These are phyloP conservation scores for Bombus superbus DNA, from an alignment of 1,140 invertebrate genomes.

Conservation along the genomic window DNA sequence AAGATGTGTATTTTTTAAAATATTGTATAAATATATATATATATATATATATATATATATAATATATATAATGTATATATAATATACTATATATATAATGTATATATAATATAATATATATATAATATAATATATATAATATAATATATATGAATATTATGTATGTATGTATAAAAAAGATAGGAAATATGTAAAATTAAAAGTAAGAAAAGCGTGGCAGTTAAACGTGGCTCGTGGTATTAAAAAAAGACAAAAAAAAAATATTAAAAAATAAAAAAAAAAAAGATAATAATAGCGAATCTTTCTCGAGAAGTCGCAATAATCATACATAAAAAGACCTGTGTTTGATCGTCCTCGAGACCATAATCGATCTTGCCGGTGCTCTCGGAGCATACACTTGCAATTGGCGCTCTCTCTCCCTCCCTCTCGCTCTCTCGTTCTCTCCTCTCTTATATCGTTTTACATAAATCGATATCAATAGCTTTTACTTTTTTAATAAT, in stretches of 20 bases:
- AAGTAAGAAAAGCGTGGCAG: slow-evolving; percentile 9
- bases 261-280: background rate
- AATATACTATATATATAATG: slow-evolving; percentile 6
- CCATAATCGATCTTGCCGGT: slow-evolving; percentile 57
- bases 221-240: background rate
- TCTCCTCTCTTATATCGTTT: slow-evolving; percentile 53
- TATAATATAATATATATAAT: background rate
- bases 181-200: slow-evolving; percentile 40
- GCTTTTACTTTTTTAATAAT: slow-evolving; percentile 58
- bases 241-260: background rate
- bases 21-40: slow-evolving; percentile 2
- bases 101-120: background rate
- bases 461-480: slow-evolving; percentile 58
- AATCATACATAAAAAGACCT: background rate
- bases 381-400: slow-evolving; percentile 49
- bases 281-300: background rate
- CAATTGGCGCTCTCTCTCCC: slow-evolving; percentile 31
- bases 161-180: background rate
- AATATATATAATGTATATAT: slow-evolving; percentile 10
- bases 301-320: slow-evolving; percentile 12
- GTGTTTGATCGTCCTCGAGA: slow-evolving; percentile 18
- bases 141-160: slow-evolving; percentile 7
- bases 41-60: background rate
- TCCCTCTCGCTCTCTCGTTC: slow-evolving; percentile 44
- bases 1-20: slow-evolving; percentile 6